These are phyloP conservation scores for Danio kyathit DNA, from an alignment of 2,797 vertebrate genomes.

Conservation along the genomic window DNA sequence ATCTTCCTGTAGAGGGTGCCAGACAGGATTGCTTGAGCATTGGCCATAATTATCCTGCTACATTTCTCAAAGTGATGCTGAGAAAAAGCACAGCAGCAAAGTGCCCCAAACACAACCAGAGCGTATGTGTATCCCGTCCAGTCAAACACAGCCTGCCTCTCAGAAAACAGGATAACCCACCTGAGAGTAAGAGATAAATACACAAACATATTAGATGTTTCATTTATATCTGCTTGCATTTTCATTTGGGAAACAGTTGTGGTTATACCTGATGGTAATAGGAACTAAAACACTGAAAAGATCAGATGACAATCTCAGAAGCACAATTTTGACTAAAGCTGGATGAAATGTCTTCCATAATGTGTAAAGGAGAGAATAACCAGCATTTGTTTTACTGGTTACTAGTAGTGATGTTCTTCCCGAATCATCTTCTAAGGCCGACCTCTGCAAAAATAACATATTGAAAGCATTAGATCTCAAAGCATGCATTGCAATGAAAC, in stretches of 20 bases:
- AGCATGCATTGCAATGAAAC: background rate
- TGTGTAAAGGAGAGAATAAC: constrained; percentile 65
- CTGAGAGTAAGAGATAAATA: constrained; percentile 50
- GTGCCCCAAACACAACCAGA: constrained; percentile 63
- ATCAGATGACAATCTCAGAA: constrained; percentile 73
- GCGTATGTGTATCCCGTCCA: constrained; percentile 66
- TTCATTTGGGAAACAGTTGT: too few relatives aligned
- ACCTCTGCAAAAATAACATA: constrained; percentile 20
- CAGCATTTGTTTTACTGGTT: constrained; percentile 30
- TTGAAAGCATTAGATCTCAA: background rate
- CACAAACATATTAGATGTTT: background rate
- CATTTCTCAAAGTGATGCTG: constrained; percentile 68
- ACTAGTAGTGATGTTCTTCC: background rate
- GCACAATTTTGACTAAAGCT: constrained; percentile 67
- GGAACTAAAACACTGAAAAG: constrained; percentile 69
- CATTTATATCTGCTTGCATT: too few relatives aligned
- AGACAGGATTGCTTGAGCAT: constrained; percentile 69
- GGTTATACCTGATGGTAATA: constrained; percentile 74
- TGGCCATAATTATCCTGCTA: constrained; percentile 69
- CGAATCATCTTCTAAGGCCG: constrained; percentile 6
- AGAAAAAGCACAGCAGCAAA: constrained; percentile 65
- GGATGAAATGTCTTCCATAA: constrained; percentile 73
- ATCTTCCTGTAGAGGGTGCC: constrained; percentile 76
- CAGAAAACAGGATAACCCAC: constrained; percentile 67
- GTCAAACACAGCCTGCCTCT: constrained; percentile 55